Conservation (phyloP, 2,113 vertebrate genomes). For the Salvelinus alpinus region DNA sequence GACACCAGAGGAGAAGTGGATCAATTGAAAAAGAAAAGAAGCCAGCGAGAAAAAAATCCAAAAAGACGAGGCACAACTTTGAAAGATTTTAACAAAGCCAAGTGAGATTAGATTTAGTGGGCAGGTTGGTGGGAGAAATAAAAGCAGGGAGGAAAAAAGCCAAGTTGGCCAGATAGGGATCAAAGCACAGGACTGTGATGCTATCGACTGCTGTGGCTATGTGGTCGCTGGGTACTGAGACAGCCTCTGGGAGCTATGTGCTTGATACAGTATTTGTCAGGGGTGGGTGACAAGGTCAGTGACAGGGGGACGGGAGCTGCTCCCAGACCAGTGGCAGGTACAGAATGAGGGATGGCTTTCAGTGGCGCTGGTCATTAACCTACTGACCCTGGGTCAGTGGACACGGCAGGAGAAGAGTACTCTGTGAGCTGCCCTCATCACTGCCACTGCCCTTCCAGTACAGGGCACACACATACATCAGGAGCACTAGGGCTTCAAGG, state of each 20-base stretch:
- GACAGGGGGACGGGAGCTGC: constrained; percentile 44
- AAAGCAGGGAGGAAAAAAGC: constrained; percentile 4
- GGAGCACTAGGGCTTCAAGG: no score
- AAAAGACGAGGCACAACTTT: constrained; percentile 4
- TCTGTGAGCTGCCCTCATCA: constrained; percentile 40
- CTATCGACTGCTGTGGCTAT: constrained; percentile 42
- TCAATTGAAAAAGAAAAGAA: constrained; percentile 1
- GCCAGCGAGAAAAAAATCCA: background rate
- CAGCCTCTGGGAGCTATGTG: constrained; percentile 46
- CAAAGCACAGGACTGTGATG: constrained; percentile 46
- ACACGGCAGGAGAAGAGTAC: constrained; percentile 38
- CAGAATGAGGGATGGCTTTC: constrained; percentile 64
- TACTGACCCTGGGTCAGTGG: constrained; percentile 61
- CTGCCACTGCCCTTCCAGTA: constrained; percentile 22
- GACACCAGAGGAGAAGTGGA: constrained; percentile 41
- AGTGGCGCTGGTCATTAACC: constrained; percentile 66
- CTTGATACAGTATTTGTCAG: constrained; percentile 61
- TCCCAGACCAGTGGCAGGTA: constrained; percentile 60
- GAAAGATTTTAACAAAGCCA: constrained; percentile 7
- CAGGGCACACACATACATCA: background rate
- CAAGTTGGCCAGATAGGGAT: constrained; percentile 55
- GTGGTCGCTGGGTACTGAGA: constrained; percentile 42
- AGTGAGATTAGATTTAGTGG: background rate
- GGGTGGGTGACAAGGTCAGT: constrained; percentile 59
- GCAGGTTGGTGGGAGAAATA: constrained; percentile 23